Evolutionary conservation across 2,888 invertebrate genomes (phyloP).

Genomic region (Lasioglossum villosulum): DNA sequence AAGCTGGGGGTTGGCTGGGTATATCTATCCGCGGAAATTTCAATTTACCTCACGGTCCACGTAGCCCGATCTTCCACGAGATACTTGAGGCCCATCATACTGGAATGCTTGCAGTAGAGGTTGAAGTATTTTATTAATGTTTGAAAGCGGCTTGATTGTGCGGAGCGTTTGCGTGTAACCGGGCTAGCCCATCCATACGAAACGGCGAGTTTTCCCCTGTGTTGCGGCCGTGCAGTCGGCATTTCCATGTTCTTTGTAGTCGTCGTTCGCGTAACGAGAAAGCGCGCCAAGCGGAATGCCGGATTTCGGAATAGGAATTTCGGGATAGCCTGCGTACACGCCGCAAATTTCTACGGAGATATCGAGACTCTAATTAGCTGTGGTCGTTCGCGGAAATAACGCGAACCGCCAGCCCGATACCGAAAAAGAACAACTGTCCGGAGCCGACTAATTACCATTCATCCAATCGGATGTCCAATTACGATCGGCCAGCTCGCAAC

Average conservation of each 20-base stretch:
- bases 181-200: conserved; percentile 5
- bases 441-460: not conserved
- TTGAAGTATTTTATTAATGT: conserved; percentile 59
- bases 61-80: conserved; percentile 63
- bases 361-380: not conserved
- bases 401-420: not conserved
- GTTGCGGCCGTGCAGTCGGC: not conserved
- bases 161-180: conserved; percentile 13
- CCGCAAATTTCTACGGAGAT: not conserved
- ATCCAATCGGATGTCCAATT: not conserved
- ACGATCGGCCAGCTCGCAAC: not conserved
- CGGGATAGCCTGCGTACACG: conserved; percentile 9
- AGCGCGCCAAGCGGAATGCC: not conserved
- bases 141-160: not conserved
- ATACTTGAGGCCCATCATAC: conserved; percentile 71
- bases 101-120: conserved; percentile 71
- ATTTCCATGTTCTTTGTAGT: conserved; percentile 18
- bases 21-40: conserved; percentile 3
- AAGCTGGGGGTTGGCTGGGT: not conserved
- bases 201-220: conserved; percentile 3
- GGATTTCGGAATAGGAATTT: conserved; percentile 20
- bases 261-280: conserved; percentile 23
- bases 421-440: not conserved
- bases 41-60: conserved; percentile 73
- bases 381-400: not conserved